Conservation (phyloP, 1,140 invertebrate genomes). For the Metaphire vulgaris region DNA sequence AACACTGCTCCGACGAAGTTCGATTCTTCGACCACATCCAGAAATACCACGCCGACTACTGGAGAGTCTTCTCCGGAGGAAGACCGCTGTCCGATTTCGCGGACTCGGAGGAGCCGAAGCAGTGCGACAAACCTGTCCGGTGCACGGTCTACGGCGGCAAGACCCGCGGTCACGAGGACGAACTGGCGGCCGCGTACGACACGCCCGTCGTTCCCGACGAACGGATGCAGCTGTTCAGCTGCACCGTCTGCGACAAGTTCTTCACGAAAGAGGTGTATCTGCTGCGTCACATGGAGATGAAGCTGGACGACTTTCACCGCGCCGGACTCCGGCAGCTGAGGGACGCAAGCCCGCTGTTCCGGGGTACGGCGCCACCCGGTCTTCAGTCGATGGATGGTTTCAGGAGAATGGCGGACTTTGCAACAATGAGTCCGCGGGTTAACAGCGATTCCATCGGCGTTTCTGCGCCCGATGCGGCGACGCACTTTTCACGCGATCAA, state of each 20-base stretch:
- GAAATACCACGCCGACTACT: conserved; percentile 23
- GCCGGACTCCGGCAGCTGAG: background rate
- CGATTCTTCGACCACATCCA: conserved; percentile 21
- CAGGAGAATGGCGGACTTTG: background rate
- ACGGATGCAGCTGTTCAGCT: background rate
- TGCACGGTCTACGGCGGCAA: conserved; percentile 25
- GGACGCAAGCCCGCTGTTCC: conserved; percentile 1
- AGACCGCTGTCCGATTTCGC: conserved; percentile 27
- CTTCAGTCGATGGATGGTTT: background rate
- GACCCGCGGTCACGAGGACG: conserved; percentile 22
- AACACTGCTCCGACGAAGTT: conserved; percentile 22
- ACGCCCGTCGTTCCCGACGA: background rate
- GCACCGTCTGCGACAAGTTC: background rate
- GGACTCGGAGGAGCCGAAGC: conserved; percentile 2
- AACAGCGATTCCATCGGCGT: background rate
- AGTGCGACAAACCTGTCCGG: conserved; percentile 15
- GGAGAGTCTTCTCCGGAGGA: conserved; percentile 24
- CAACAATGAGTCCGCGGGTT: background rate
- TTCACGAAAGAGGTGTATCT: background rate
- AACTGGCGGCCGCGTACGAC: conserved; percentile 19
- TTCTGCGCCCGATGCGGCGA: background rate
- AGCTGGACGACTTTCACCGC: background rate
- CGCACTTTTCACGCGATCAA: background rate
- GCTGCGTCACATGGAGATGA: background rate
- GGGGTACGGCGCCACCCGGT: background rate